These are phyloP conservation scores for Priocnemis perturbator DNA, from an alignment of 2,888 invertebrate species.

Conservation along the genomic window DNA sequence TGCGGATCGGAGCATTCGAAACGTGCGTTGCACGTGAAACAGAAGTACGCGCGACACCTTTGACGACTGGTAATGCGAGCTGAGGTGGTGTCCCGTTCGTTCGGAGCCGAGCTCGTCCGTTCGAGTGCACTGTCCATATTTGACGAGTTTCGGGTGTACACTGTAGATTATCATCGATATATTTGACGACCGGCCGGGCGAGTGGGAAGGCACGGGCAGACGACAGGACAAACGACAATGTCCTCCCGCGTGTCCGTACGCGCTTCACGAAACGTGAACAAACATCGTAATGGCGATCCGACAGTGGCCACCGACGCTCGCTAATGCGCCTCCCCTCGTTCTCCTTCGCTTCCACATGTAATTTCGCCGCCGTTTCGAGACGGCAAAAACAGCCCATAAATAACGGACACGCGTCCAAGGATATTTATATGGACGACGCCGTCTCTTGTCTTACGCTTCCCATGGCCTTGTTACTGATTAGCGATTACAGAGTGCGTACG, in stretches of 20 bases:
- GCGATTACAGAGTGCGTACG: neutral
- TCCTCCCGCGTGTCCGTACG: constrained; percentile 36
- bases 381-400: constrained; percentile 25
- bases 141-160: constrained; percentile 51
- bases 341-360: constrained; percentile 27
- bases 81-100: neutral
- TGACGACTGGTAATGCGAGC: neutral
- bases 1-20: too few relatives aligned
- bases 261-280: constrained; percentile 50
- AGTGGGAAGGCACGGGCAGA: constrained; percentile 14
- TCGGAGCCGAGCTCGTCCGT: constrained; percentile 17
- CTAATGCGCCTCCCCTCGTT: constrained; percentile 8
- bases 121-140: constrained; percentile 67
- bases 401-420: constrained; percentile 10
- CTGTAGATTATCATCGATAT: constrained; percentile 60
- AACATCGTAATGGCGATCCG: constrained; percentile 58
- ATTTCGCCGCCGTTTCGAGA: constrained; percentile 25
- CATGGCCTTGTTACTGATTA: constrained; percentile 5
- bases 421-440: constrained; percentile 12
- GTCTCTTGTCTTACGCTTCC: neutral
- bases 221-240: constrained; percentile 23
- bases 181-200: constrained; percentile 50
- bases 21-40: too few relatives aligned
- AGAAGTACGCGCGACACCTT: constrained; percentile 6
- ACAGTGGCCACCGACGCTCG: constrained; percentile 46